phyloP scores from a whole-genome alignment of 2,888 invertebrate species.

The Argyresthia goedartella region DNA sequence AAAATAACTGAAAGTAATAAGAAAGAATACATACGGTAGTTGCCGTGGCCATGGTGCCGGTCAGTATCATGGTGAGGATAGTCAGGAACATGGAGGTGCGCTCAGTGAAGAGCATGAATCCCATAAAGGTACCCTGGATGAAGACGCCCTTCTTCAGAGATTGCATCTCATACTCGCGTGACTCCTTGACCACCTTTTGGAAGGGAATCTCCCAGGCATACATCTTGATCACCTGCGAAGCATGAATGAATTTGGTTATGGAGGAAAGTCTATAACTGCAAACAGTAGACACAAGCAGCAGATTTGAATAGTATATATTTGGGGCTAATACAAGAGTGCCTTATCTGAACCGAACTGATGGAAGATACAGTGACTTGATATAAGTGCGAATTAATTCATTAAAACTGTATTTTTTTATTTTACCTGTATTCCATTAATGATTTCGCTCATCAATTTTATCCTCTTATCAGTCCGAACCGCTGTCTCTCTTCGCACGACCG shows the following conservation, averaged over 20 bases:
- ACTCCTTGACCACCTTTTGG: slow-evolving; percentile 73
- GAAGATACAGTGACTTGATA: too few relatives aligned
- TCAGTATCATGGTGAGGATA: slow-evolving; percentile 38
- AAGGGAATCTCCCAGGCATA: slow-evolving; percentile 94
- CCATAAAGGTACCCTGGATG: slow-evolving; percentile 76
- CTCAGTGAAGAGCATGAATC: slow-evolving; percentile 80
- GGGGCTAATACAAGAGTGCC: too few relatives aligned
- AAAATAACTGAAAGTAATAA: too few relatives aligned
- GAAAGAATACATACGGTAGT: slow-evolving; percentile 32
- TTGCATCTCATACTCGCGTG: slow-evolving; percentile 68
- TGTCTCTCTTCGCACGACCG: slow-evolving; percentile 59
- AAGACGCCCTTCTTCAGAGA: slow-evolving; percentile 71
- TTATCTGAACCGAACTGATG: too few relatives aligned
- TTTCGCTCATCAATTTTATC: slow-evolving; percentile 89
- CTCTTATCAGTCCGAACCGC: slow-evolving; percentile 86
- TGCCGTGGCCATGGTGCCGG: slow-evolving; percentile 43
- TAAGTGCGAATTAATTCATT: too few relatives aligned
- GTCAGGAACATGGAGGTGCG: slow-evolving; percentile 80
- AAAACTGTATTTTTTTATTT: too few relatives aligned
- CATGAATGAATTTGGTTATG: neutral
- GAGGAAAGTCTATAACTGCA: too few relatives aligned
- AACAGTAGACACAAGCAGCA: too few relatives aligned
- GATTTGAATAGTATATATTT: too few relatives aligned
- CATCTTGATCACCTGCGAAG: slow-evolving; percentile 88
- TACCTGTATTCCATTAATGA: slow-evolving; percentile 88